These are phyloP conservation scores for Rhyacichthys aspro DNA, from an alignment of 2,797 vertebrate species.

Conservation along the genomic window DNA sequence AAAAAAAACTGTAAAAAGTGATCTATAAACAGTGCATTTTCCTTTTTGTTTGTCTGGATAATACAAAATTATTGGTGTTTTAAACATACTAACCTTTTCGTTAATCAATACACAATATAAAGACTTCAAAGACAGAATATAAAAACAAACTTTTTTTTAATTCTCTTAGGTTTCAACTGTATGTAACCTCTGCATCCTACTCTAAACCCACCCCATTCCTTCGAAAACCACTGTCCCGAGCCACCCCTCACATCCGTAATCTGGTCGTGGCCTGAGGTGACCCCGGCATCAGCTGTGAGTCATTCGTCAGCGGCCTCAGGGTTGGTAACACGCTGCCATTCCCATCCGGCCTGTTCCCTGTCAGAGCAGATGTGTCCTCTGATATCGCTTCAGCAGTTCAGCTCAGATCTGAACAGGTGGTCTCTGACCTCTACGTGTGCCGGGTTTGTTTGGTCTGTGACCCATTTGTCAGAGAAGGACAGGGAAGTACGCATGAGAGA, in stretches of 20 bases:
- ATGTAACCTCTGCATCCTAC: background rate
- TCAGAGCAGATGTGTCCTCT: slow-evolving; percentile 75
- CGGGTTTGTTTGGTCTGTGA: slow-evolving; percentile 20
- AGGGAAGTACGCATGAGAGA: slow-evolving; percentile 10
- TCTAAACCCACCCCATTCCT: slow-evolving; percentile 9
- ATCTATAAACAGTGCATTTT: no score
- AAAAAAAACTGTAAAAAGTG: no score
- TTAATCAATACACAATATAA: no score
- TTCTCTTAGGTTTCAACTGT: no score
- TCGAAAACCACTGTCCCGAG: slow-evolving; percentile 11
- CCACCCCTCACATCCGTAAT: slow-evolving; percentile 17
- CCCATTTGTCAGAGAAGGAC: slow-evolving; percentile 15
- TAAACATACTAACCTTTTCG: no score
- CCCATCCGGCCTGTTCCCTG: slow-evolving; percentile 60
- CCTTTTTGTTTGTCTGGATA: no score
- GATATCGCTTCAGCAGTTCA: slow-evolving; percentile 56
- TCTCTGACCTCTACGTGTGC: slow-evolving; percentile 56
- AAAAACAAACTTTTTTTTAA: background rate
- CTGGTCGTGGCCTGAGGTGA: slow-evolving; percentile 41
- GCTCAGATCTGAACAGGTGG: slow-evolving; percentile 61
- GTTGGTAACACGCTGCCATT: slow-evolving; percentile 47
- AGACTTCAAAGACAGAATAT: background rate
- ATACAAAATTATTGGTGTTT: no score
- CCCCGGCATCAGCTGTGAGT: slow-evolving; percentile 63
- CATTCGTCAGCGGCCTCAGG: slow-evolving; percentile 56